Evolutionary conservation across 2,797 vertebrate genomes (phyloP).

Genomic region (Muscicapa comitata): DNA sequence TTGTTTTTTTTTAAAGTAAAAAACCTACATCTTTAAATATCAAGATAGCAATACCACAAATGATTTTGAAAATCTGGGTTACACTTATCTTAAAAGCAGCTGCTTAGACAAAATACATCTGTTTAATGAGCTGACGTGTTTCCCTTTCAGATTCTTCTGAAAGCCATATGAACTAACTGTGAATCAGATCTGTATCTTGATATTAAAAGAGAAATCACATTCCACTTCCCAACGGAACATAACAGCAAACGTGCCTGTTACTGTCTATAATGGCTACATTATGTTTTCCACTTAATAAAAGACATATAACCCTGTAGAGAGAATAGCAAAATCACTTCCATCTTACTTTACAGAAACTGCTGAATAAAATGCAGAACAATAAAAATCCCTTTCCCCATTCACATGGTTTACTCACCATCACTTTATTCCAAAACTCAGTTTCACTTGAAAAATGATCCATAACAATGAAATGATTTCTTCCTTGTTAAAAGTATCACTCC

Average conservation of each 20-base stretch:
- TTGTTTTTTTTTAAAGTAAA: background rate
- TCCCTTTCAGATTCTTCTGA: background rate
- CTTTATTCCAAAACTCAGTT: conserved; percentile 71
- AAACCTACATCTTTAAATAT: background rate
- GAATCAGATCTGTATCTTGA: conserved; percentile 9
- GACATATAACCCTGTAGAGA: conserved; percentile 30
- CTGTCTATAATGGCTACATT: conserved; percentile 29
- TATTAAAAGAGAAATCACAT: conserved; percentile 39
- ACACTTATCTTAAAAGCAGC: background rate
- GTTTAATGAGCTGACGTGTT: background rate
- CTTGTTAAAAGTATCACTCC: conserved; percentile 49
- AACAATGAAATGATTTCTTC: conserved; percentile 40
- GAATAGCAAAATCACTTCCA: conserved; percentile 57
- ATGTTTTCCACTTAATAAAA: conserved; percentile 59
- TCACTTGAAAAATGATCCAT: conserved; percentile 72
- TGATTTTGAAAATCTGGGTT: background rate
- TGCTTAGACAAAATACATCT: background rate
- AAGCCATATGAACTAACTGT: background rate
- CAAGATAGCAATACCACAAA: background rate
- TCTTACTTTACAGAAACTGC: conserved; percentile 65
- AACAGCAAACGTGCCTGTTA: conserved; percentile 10
- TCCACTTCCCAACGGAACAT: background rate
- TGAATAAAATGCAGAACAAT: conserved; percentile 41
- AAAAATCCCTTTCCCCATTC: conserved; percentile 37
- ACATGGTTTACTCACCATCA: conserved; percentile 73